Conservation (phyloP, 2,888 invertebrate genomes). For the Anagyrus pseudococci region DNA sequence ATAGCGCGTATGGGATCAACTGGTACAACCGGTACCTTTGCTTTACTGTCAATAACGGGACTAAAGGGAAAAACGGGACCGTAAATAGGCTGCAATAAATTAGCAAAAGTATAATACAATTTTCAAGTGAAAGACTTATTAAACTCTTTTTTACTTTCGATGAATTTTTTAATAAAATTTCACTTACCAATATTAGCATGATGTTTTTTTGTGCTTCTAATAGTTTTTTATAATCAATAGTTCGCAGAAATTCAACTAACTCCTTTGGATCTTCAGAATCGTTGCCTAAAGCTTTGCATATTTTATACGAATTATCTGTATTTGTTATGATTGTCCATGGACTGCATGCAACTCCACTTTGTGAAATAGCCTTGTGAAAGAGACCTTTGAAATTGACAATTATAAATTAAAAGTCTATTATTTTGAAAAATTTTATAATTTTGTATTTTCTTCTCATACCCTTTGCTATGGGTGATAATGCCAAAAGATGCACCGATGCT, state of each 20-base stretch:
- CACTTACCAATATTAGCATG: too few species aligned
- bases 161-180: too few species aligned
- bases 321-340: conserved; percentile 47
- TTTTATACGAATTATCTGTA: conserved; percentile 44
- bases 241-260: conserved; percentile 47
- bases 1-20: conserved; percentile 34
- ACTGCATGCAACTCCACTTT: conserved; percentile 41
- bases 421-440: background rate
- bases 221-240: conserved; percentile 44
- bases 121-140: too few species aligned
- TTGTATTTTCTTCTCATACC: too few species aligned
- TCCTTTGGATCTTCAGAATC: conserved; percentile 48
- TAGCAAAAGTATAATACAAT: background rate
- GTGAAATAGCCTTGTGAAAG: conserved; percentile 36
- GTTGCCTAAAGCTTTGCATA: conserved; percentile 51
- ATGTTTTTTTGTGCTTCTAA: conserved; percentile 37
- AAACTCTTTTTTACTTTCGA: too few species aligned
- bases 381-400: background rate
- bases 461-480: conserved; percentile 29
- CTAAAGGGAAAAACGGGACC: conserved; percentile 39
- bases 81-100: conserved; percentile 42
- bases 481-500: conserved; percentile 31
- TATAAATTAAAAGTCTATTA: too few species aligned
- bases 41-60: conserved; percentile 45
- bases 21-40: conserved; percentile 46